Base-by-base conservation (phyloP, 2,888 invertebrate species). In the Cacoxenus indagator region DNA sequence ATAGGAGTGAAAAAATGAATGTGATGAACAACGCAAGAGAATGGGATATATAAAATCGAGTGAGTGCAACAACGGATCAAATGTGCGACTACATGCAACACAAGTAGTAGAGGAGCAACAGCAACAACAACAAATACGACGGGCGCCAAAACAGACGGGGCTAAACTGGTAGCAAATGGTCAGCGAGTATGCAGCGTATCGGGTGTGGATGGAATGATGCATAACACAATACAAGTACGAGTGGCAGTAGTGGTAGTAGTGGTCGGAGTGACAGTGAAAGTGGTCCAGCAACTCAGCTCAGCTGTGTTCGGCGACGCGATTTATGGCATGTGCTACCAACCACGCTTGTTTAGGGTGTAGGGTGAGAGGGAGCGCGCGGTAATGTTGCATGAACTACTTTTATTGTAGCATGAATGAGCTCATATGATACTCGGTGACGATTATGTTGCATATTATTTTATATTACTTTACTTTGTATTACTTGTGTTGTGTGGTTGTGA, bases 181-280 rank as follows among this genome's bases (percentile, higher is more conserved):
- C n/a, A 29, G 14, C 11, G 57, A 17, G 31, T 19, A 5, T 29
- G 59, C 31, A 29, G 29, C n/a, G n/a, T n/a, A n/a, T n/a, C n/a
- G n/a, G n/a, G 22, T 24, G 17, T 17, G 22, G 31, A 9, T 51
- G 22, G n/a, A 9, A 48, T 17, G 22, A n/a, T 48, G 48, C 14
- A 48, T 48, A 48, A 48, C 14, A n/a, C n/a, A 19, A 51, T 2
- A n/a, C n/a, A n/a, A n/a, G n/a, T n/a, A n/a, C n/a, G n/a, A n/a
- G n/a, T n/a, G n/a, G n/a, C 37, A 4, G 26, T 9, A 24, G 26
- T 8, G 55, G 26, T 11, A 8, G 8, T 26, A 31, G 19, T 26
- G 14, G 14, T 46, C 9, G 43, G 76, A 83, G 73, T 80, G 78
- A 78, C 74, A 81, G 80, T 83, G 80, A 81, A 81, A 81, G 80